Evolutionary conservation across 2,888 invertebrate species (phyloP).

Genomic region (Apotomis betuletana): DNA sequence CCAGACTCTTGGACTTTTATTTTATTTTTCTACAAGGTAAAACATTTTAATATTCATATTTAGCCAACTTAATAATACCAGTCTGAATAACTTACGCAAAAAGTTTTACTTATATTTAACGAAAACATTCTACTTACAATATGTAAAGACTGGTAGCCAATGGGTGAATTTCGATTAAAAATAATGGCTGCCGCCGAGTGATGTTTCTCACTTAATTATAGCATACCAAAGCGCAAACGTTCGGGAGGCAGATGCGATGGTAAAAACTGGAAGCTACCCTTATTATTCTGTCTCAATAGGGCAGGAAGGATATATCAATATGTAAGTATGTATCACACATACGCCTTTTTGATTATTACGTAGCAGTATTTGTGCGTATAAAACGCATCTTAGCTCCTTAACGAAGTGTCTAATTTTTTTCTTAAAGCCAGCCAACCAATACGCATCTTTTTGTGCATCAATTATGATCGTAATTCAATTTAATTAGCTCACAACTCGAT

Average conservation of each 20-base stretch:
- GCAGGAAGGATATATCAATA: neutral
- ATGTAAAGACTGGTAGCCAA: constrained; percentile 42
- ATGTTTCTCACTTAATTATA: constrained; percentile 76
- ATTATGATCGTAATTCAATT: constrained; percentile 57
- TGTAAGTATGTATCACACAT: neutral
- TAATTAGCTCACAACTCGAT: constrained; percentile 57
- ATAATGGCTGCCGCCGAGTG: constrained; percentile 58
- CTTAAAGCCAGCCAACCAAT: constrained; percentile 48
- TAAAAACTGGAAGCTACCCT: constrained; percentile 64
- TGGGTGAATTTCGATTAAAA: constrained; percentile 53
- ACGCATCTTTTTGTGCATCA: constrained; percentile 53
- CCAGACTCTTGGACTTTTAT: constrained; percentile 27
- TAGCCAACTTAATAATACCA: neutral
- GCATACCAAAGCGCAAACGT: constrained; percentile 60
- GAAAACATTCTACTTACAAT: neutral
- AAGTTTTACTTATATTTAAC: neutral
- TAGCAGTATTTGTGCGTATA: constrained; percentile 54
- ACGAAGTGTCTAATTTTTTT: constrained; percentile 60
- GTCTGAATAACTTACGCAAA: neutral
- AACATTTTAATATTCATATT: constrained; percentile 16
- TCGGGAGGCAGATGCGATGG: constrained; percentile 63
- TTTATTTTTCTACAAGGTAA: constrained; percentile 26
- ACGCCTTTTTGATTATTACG: neutral
- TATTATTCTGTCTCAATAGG: constrained; percentile 49
- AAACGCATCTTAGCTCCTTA: constrained; percentile 51